Evolutionary conservation across 1,140 invertebrate genomes (phyloP).

Genomic region (Oreohelix idahoensis): DNA sequence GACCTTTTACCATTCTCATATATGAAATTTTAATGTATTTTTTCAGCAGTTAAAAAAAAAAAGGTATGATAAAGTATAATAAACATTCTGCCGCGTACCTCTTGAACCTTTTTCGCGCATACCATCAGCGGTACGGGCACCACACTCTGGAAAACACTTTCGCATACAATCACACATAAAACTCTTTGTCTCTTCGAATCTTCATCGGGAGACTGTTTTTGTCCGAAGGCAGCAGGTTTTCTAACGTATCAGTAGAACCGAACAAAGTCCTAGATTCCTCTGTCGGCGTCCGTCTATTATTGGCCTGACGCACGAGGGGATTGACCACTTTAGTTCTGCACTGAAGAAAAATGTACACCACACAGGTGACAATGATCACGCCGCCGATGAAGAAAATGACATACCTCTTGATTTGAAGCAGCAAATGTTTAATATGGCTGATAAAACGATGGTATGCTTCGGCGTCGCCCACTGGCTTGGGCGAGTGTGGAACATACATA

Average conservation of each 20-base stretch:
- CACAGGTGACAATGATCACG: slow-evolving; percentile 46
- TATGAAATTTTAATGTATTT: too few relatives aligned
- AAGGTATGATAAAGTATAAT: too few relatives aligned
- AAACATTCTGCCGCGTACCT: too few relatives aligned
- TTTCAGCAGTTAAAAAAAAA: too few relatives aligned
- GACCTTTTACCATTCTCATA: too few relatives aligned
- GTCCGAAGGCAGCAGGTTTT: slow-evolving; percentile 40
- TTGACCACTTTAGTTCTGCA: slow-evolving; percentile 40
- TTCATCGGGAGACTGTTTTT: slow-evolving; percentile 30
- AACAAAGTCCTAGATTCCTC: slow-evolving; percentile 38
- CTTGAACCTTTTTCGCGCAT: too few relatives aligned
- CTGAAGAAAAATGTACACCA: slow-evolving; percentile 51
- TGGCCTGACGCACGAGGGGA: background rate
- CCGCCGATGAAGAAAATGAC: slow-evolving; percentile 50
- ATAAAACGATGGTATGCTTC: slow-evolving; percentile 49
- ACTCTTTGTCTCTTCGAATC: slow-evolving; percentile 45
- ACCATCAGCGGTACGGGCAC: background rate
- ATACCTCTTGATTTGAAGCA: slow-evolving; percentile 53
- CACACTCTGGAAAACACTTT: background rate
- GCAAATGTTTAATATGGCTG: slow-evolving; percentile 48
- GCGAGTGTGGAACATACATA: background rate
- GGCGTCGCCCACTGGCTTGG: slow-evolving; percentile 1
- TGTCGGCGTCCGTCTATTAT: background rate
- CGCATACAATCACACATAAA: slow-evolving; percentile 38
- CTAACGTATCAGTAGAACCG: slow-evolving; percentile 43